A percentile compares a stretch with the other conserved stretches of the same genome.
Conservation (phyloP, 1,140 invertebrate genomes). For the Drosophila miranda region DNA sequence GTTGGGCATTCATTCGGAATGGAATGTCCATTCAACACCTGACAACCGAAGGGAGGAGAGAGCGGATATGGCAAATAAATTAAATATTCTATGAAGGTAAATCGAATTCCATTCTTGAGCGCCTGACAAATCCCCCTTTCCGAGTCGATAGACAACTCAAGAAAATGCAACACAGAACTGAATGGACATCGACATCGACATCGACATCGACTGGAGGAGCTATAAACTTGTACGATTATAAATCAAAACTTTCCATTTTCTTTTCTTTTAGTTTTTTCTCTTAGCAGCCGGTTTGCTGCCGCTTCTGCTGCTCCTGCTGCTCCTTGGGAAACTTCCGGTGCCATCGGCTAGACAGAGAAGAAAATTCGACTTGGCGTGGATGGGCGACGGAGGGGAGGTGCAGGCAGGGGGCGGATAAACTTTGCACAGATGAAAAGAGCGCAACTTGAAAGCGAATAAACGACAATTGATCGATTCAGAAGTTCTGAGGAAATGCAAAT, state of each 20-base stretch:
- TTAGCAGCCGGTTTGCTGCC: constrained; percentile 17
- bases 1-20: constrained; percentile 8
- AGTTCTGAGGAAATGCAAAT: constrained; percentile 41
- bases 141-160: constrained; percentile 15
- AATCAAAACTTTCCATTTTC: constrained; percentile 75
- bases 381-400: too few species aligned
- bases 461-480: constrained; percentile 70
- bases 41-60: constrained; percentile 3
- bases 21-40: constrained; percentile 24
- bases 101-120: constrained; percentile 23
- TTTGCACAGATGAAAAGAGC: constrained; percentile 40
- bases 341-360: constrained; percentile 56
- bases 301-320: constrained; percentile 25
- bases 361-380: constrained; percentile 6
- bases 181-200: not conserved
- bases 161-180: constrained; percentile 32
- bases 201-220: constrained; percentile 30
- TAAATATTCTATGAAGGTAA: constrained; percentile 23
- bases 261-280: constrained; percentile 26
- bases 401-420: constrained; percentile 19
- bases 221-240: constrained; percentile 68
- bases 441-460: constrained; percentile 54
- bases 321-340: constrained; percentile 48
- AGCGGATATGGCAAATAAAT: constrained; percentile 47
- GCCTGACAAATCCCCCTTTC: constrained; percentile 14